Conservation (phyloP, 2,888 invertebrate genomes). For the Crematogaster levior region DNA sequence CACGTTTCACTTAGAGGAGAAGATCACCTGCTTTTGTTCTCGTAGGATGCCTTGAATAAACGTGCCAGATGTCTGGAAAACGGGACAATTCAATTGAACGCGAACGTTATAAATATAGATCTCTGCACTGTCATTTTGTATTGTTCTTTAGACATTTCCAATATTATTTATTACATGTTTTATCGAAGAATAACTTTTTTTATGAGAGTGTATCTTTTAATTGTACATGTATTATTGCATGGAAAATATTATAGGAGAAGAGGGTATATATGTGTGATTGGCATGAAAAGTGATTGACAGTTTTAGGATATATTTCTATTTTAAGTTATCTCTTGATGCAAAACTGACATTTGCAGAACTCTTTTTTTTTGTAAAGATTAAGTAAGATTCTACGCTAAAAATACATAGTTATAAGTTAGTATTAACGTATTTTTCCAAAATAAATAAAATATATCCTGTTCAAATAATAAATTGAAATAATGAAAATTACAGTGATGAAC, state of each 20-base stretch:
- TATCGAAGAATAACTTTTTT: not conserved
- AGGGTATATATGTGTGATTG: not conserved
- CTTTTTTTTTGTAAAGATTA: too few species aligned
- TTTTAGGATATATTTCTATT: too few species aligned
- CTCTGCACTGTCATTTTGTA: not conserved
- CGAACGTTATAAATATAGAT: conserved; percentile 13
- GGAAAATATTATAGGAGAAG: not conserved
- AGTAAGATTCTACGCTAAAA: too few species aligned
- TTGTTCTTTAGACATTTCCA: not conserved
- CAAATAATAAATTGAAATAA: too few species aligned
- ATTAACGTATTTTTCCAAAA: too few species aligned
- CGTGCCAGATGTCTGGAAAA: conserved; percentile 26
- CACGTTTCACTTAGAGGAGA: conserved; percentile 49
- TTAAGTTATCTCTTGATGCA: too few species aligned
- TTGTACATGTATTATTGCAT: not conserved
- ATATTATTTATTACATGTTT: not conserved
- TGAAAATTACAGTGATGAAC: too few species aligned
- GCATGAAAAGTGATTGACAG: too few species aligned
- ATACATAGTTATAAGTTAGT: too few species aligned
- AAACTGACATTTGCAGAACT: too few species aligned
- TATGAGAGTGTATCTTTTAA: not conserved
- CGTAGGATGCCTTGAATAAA: conserved; percentile 44
- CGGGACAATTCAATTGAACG: conserved; percentile 33
- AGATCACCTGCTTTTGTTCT: conserved; percentile 44
- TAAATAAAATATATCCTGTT: too few species aligned